Percentiles rank a stretch among this genome's conserved stretches.
Conservation (phyloP, 2,113 vertebrate genomes). For the Petrocephalus zakoni region DNA sequence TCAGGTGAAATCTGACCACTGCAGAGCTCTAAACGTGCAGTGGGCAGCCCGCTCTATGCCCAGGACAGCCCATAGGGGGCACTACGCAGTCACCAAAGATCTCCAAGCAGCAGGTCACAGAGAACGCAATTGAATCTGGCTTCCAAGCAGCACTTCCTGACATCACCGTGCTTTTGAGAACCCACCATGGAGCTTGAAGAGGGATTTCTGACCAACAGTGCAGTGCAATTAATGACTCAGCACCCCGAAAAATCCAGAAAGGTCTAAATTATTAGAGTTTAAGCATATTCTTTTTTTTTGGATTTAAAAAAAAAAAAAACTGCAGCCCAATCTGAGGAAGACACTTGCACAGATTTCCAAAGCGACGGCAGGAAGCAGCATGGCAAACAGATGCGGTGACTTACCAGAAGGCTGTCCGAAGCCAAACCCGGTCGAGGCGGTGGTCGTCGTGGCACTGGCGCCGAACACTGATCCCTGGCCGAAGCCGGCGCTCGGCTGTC, state of each 20-base stretch:
- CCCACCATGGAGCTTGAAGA: neutral
- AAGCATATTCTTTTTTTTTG: neutral
- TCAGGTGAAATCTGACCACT: neutral
- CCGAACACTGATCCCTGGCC: constrained; percentile 76
- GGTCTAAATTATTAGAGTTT: neutral
- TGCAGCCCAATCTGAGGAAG: neutral
- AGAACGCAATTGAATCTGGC: neutral
- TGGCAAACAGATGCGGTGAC: constrained; percentile 15
- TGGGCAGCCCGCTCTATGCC: neutral
- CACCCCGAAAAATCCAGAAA: neutral
- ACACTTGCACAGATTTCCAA: neutral
- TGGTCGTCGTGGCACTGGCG: constrained; percentile 60
- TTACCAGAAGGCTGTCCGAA: constrained; percentile 86
- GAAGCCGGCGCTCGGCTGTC: constrained; percentile 74
- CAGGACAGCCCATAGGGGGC: neutral
- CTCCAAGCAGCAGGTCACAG: neutral
- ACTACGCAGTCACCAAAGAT: neutral
- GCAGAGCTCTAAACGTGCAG: neutral
- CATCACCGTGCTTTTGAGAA: neutral
- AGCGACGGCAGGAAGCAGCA: neutral
- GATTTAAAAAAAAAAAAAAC: neutral
- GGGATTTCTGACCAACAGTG: neutral
- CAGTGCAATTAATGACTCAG: neutral
- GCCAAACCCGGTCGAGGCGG: constrained; percentile 74
- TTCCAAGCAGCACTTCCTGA: neutral